These are phyloP conservation scores for Allolobophora icterica DNA, from an alignment of 2,888 invertebrate species.

Conservation along the genomic window DNA sequence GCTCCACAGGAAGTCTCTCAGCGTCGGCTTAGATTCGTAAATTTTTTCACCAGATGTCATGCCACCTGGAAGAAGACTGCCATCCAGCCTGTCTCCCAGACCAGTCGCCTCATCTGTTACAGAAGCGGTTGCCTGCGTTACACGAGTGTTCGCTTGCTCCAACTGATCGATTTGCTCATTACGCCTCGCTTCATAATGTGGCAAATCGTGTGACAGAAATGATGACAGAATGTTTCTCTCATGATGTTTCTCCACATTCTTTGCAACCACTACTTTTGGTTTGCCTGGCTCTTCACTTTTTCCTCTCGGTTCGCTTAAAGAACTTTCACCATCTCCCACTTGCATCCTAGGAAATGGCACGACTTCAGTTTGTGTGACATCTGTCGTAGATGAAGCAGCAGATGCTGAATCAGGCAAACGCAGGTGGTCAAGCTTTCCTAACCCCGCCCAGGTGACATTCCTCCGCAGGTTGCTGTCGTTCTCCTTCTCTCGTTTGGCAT, in stretches of 20 bases:
- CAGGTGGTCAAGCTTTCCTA: not conserved
- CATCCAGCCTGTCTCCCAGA: not conserved
- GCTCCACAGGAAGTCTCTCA: constrained; percentile 13
- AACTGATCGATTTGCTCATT: not conserved
- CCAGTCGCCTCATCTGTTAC: not conserved
- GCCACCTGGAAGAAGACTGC: not conserved
- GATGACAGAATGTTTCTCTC: not conserved
- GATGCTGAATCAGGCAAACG: not conserved
- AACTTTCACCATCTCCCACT: not conserved
- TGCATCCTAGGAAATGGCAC: not conserved
- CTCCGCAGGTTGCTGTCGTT: not conserved
- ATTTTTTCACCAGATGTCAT: not conserved
- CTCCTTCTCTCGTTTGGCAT: not conserved
- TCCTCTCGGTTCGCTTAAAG: not conserved
- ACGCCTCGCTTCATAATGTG: not conserved
- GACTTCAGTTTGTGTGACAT: not conserved
- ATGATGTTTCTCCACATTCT: not conserved
- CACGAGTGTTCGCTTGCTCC: not conserved
- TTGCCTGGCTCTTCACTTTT: not conserved
- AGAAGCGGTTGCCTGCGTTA: not conserved
- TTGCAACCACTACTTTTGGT: not conserved
- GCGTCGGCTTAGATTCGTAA: not conserved
- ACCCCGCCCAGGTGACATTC: not conserved
- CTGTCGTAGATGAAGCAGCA: not conserved
- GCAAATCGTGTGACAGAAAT: not conserved